Conservation (phyloP, 92 coral and sea anemone species). For the Zoanthus sociatus region DNA sequence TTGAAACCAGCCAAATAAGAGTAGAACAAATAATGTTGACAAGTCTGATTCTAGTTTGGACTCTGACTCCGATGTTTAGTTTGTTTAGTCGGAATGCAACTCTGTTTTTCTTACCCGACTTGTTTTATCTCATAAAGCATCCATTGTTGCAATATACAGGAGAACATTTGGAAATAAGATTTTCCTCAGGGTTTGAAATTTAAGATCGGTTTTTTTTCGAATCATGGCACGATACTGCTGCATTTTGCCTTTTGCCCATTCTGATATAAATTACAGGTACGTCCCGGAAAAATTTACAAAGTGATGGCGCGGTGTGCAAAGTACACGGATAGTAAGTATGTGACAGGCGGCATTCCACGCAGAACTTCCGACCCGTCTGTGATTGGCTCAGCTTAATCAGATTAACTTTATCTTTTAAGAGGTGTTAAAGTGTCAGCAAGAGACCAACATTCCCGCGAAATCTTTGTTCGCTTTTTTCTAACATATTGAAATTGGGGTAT, state of each 20-base stretch:
- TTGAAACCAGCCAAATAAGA: constrained; percentile 24
- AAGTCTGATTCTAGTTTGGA: constrained; percentile 22
- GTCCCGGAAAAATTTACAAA: constrained; percentile 10
- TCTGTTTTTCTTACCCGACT: constrained; percentile 15
- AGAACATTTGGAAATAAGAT: constrained; percentile 6
- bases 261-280: constrained; percentile 8
- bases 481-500: no score
- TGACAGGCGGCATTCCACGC: constrained; percentile 13
- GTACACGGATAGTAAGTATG: background rate
- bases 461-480: no score
- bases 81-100: constrained; percentile 15
- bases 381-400: no score
- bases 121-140: constrained; percentile 14
- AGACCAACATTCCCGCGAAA: no score
- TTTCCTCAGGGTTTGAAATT: constrained; percentile 21
- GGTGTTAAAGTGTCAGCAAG: no score
- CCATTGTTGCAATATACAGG: background rate
- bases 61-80: constrained; percentile 15
- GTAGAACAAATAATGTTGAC: constrained; percentile 19
- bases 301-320: constrained; percentile 15
- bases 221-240: constrained; percentile 15
- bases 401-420: no score
- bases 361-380: no score
- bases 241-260: constrained; percentile 14
- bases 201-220: constrained; percentile 11